Conservation (phyloP, 1,140 invertebrate species). For the Patella vulgata region DNA sequence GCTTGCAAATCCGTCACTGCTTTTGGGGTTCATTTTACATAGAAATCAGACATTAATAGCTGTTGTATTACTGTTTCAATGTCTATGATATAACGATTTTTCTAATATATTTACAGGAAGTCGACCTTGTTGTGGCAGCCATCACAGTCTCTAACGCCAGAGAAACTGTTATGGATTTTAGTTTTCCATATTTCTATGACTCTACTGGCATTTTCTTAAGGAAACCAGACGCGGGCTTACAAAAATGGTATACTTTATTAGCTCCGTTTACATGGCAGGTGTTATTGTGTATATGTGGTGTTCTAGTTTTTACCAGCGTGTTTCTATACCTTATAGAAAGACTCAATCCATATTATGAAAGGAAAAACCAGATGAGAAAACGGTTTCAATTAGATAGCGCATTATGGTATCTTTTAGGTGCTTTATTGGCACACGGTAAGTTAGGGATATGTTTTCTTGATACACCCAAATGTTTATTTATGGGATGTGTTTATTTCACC, state of each 20-base stretch:
- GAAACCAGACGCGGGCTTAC: conserved; percentile 41
- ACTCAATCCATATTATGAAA: conserved; percentile 38
- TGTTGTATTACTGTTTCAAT: no score
- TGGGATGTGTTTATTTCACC: no score
- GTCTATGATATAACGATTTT: no score
- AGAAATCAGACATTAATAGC: no score
- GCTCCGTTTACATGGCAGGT: conserved; percentile 46
- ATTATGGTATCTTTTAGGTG: conserved; percentile 52
- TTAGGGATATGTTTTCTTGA: no score
- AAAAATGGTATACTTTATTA: conserved; percentile 47
- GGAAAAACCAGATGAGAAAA: conserved; percentile 9
- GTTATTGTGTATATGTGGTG: conserved; percentile 29
- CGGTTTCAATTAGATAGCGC: conserved; percentile 38
- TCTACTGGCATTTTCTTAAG: conserved; percentile 40
- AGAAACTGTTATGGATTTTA: conserved; percentile 50
- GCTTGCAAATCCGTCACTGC: no score
- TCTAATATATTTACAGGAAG: conserved; percentile 49
- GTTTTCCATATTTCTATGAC: conserved; percentile 46
- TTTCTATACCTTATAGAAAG: conserved; percentile 33
- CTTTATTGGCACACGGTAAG: conserved; percentile 49
- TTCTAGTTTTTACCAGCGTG: conserved; percentile 28
- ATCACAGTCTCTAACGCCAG: conserved; percentile 31
- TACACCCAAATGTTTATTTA: no score
- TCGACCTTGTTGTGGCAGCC: conserved; percentile 47
- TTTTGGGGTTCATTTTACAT: no score